A percentile compares a stretch with the other conserved stretches of the same genome.
Evolutionary conservation across 2,797 vertebrate genomes (phyloP).

Genomic region (Gymnoscopelus braueri): DNA sequence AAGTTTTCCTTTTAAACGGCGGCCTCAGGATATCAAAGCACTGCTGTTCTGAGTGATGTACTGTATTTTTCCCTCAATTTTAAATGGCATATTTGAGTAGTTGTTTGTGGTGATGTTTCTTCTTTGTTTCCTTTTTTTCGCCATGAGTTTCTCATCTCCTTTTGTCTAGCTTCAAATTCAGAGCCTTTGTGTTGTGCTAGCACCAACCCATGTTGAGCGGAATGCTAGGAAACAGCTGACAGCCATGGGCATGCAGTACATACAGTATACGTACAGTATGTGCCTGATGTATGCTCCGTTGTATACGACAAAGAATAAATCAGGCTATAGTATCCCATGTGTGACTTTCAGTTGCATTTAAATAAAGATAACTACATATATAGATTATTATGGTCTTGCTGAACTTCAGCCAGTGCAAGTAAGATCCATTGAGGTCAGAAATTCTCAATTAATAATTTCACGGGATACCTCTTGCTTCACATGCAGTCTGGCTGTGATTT

Average conservation of each 20-base stretch:
- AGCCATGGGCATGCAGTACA: conserved; percentile 49
- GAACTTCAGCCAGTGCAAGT: conserved; percentile 13
- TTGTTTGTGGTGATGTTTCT: conserved; percentile 59
- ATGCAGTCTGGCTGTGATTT: conserved; percentile 52
- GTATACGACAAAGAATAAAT: background rate
- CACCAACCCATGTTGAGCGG: conserved; percentile 57
- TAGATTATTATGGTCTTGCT: conserved; percentile 13
- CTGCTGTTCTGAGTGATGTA: conserved; percentile 67
- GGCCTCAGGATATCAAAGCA: conserved; percentile 73
- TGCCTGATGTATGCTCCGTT: background rate
- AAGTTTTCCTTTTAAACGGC: conserved; percentile 59
- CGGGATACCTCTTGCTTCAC: conserved; percentile 25
- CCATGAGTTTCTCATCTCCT: conserved; percentile 54
- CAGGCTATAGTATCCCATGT: conserved; percentile 3
- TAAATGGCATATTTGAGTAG: conserved; percentile 69
- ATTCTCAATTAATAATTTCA: conserved; percentile 50
- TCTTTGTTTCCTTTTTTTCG: conserved; percentile 45
- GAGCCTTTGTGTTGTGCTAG: conserved; percentile 38
- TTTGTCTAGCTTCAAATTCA: conserved; percentile 58
- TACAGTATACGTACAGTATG: background rate
- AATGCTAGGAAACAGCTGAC: conserved; percentile 43
- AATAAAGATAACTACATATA: conserved; percentile 20
- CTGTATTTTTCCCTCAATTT: conserved; percentile 47
- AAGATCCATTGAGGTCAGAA: conserved; percentile 21
- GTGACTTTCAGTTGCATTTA: conserved; percentile 40